Evolutionary conservation across 2,113 vertebrate species (phyloP).

Genomic region (Pluvianellus socialis): DNA sequence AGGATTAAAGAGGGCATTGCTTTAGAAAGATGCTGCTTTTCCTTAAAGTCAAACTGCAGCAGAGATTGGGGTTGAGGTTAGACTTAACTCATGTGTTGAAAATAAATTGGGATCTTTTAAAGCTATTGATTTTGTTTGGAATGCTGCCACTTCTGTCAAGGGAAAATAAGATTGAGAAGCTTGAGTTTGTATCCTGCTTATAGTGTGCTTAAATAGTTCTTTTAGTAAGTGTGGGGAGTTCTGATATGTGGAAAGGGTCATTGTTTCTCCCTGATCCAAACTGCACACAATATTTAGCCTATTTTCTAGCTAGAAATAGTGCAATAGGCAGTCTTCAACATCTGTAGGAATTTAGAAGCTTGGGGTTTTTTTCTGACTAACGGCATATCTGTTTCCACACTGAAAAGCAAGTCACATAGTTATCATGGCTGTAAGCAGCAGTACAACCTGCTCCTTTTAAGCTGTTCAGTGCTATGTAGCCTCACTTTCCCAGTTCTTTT

Average conservation of each 20-base stretch:
- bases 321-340: not conserved
- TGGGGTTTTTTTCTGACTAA: not conserved
- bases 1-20: not conserved
- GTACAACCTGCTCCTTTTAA: not conserved
- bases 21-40: not conserved
- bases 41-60: not conserved
- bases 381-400: not conserved
- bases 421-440: not conserved
- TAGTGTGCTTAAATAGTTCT: not conserved
- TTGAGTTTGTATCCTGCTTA: not conserved
- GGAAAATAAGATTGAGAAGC: not conserved
- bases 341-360: not conserved
- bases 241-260: not conserved
- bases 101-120: not conserved
- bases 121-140: not conserved
- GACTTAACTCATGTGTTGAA: rapidly evolving
- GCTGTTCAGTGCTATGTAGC: not conserved
- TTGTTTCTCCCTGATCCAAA: not conserved
- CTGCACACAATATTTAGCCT: not conserved
- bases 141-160: not conserved
- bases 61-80: not conserved
- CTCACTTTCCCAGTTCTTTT: not conserved
- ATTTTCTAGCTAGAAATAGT: not conserved
- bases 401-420: not conserved
- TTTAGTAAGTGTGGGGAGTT: not conserved